Base-by-base conservation (phyloP, 2,113 vertebrate species). In the Vidua chalybeata region DNA sequence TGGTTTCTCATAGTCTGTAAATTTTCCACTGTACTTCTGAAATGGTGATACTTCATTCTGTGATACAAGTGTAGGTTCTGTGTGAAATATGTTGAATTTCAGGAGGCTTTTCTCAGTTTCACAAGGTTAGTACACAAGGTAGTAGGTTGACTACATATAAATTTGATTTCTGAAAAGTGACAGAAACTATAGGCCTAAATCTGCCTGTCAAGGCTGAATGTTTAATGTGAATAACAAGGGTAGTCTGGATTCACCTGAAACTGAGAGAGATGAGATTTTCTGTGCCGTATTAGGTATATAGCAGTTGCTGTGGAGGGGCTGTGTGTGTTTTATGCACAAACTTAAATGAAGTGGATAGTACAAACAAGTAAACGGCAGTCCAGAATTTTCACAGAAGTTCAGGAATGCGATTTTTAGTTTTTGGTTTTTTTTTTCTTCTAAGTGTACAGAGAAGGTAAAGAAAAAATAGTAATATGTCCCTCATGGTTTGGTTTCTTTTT, bases 401-500 rank as follows among this genome's bases (percentile, higher is more conserved):
- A 71, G 56, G 46, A 86, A 54, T 62, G 24, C 49, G 31, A 24
- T 54, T 37, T 30, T 74, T 31, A 24, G 35, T 1, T 16, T 23
- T 12, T 21, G 41, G 41, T 10, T 17, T 35, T 23, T 51, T 31
- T 88, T 49, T 45, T 6, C 1, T 75, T 63, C 24, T 33, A 27
- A n/a, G 13, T 56, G 9, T 72, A 51, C 7, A 9, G 48, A 76
- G 67, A 43, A 26, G 4, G 18, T 35, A 39, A 63, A 87, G 13
- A 51, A 88, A 82, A 66, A 55, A 31, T 5, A 83, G 2, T 95
- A 64, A 84, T 55, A 9, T 24, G 23, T 67, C 23, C 28, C 4
- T 68, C 58, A 90, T 81, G 43, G 33, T 94, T 94, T 95, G 63
- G 13, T 90, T 96, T 94, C 67, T 54, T 90, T 91, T 71, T 96